These are phyloP conservation scores for Chiridota heheva DNA, from an alignment of 35 echinoderm and acorn worm genomes.

Conservation along the genomic window DNA sequence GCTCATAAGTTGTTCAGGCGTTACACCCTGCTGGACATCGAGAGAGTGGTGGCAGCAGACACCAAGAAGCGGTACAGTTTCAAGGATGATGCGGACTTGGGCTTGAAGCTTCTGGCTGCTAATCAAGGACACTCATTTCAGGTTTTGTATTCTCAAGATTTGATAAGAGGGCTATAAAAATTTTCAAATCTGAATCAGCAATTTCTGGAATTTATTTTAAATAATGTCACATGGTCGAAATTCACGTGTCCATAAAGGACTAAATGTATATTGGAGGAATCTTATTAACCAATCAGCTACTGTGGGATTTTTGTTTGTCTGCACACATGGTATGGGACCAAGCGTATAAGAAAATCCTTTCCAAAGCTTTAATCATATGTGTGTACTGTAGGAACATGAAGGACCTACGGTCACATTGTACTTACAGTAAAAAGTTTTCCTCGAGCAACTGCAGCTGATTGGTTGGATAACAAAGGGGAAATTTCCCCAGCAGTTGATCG, in stretches of 20 bases:
- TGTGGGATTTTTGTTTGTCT: background rate
- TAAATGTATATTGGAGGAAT: background rate
- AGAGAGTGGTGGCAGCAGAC: conserved; percentile 49
- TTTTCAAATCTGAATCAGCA: background rate
- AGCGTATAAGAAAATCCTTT: too few species aligned
- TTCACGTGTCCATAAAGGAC: too few species aligned
- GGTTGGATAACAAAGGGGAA: too few species aligned
- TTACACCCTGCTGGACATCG: conserved; percentile 49
- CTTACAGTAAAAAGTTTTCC: background rate
- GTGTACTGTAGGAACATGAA: background rate
- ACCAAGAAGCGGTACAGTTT: conserved; percentile 74
- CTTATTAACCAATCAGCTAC: too few species aligned
- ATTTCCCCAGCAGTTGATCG: too few species aligned
- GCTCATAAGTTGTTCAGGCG: conserved; percentile 56
- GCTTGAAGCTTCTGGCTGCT: conserved; percentile 61
- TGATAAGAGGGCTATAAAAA: background rate
- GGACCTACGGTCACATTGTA: background rate
- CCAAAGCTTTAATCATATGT: background rate
- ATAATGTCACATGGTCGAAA: too few species aligned
- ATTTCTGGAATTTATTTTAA: too few species aligned
- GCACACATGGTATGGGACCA: too few species aligned
- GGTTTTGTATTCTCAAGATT: conserved; percentile 13
- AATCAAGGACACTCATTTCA: conserved; percentile 85
- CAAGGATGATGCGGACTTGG: conserved; percentile 19
- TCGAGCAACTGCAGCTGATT: too few species aligned